phyloP scores from a whole-genome alignment of 1,140 invertebrate genomes.

The Acromyrmex heyeri region DNA sequence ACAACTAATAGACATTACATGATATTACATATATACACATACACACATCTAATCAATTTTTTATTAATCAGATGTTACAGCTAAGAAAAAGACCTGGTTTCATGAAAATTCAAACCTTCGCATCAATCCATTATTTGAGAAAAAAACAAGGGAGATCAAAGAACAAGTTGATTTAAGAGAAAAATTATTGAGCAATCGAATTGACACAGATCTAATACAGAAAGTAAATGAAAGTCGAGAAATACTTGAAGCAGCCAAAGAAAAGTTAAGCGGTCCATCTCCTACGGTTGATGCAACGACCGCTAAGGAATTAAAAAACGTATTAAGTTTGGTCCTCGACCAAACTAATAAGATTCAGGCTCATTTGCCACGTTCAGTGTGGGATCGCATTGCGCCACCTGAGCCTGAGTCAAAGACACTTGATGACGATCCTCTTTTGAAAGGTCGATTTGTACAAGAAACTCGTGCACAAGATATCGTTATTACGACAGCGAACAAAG shows the following conservation, averaged over 20 bases:
- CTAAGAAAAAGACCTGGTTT: constrained; percentile 73
- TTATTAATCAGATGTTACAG: constrained; percentile 49
- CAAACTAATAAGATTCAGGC: constrained; percentile 83
- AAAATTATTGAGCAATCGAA: constrained; percentile 77
- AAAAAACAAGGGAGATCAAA: constrained; percentile 76
- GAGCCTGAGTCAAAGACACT: constrained; percentile 31
- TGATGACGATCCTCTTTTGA: constrained; percentile 68
- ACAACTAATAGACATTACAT: constrained; percentile 6
- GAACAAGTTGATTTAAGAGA: constrained; percentile 79
- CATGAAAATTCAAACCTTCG: constrained; percentile 65
- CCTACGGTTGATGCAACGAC: constrained; percentile 78
- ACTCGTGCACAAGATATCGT: constrained; percentile 77
- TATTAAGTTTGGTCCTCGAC: constrained; percentile 83
- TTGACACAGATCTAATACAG: constrained; percentile 77
- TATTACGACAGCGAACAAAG: constrained; percentile 80
- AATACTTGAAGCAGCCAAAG: constrained; percentile 82
- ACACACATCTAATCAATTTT: constrained; percentile 22
- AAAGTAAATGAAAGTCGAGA: constrained; percentile 82
- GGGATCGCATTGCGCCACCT: constrained; percentile 84
- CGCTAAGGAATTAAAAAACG: constrained; percentile 83
- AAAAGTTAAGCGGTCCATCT: constrained; percentile 77
- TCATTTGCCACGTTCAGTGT: constrained; percentile 83
- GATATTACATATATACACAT: background rate
- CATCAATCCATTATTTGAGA: constrained; percentile 77
- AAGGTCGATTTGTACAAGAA: constrained; percentile 81